Evolutionary conservation across 2,888 invertebrate species (phyloP).

Genomic region (Calephelis perditalis): DNA sequence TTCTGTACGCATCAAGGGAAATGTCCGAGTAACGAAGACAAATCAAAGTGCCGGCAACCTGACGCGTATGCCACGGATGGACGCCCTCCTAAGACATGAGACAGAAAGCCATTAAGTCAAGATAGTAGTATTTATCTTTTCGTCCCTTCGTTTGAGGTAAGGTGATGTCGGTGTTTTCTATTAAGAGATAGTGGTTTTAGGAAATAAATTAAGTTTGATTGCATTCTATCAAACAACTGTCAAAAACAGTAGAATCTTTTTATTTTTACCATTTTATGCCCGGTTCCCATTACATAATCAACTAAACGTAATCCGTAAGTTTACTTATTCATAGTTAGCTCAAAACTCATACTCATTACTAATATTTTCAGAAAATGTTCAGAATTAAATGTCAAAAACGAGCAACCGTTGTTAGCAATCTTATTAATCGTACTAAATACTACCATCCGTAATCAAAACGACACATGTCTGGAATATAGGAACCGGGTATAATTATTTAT

Average conservation of each 20-base stretch:
- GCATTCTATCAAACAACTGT: not conserved
- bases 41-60: constrained; percentile 63
- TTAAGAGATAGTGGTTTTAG: constrained; percentile 37
- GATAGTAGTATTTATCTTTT: constrained; percentile 69
- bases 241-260: constrained; percentile 17
- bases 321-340: too few species aligned
- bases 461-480: too few species aligned
- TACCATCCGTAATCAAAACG: too few species aligned
- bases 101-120: constrained; percentile 66
- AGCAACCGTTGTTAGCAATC: too few species aligned
- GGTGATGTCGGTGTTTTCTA: constrained; percentile 52
- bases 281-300: too few species aligned
- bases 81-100: constrained; percentile 55
- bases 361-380: too few species aligned
- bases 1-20: constrained; percentile 35
- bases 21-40: constrained; percentile 72
- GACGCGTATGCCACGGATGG: constrained; percentile 48
- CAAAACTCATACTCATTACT: too few species aligned
- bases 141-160: constrained; percentile 42
- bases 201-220: constrained; percentile 30
- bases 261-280: not conserved
- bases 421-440: too few species aligned
- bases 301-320: too few species aligned
- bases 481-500: too few species aligned
- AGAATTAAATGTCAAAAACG: too few species aligned